Conservation (phyloP, 2,797 vertebrate genomes). For the Coregonus suidteri region DNA sequence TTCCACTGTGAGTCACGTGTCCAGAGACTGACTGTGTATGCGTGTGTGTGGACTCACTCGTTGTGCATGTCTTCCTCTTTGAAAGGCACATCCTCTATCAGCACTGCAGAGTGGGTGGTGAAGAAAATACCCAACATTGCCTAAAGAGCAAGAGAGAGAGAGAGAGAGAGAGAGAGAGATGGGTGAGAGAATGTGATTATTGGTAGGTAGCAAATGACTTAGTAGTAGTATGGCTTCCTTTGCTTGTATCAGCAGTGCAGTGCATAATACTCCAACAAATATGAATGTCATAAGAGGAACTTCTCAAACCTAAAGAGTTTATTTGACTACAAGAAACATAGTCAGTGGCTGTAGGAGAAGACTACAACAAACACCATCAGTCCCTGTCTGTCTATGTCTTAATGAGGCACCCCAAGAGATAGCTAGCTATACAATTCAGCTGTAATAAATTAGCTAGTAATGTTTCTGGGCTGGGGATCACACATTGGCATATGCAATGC, state of each 20-base stretch:
- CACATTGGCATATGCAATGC: no score
- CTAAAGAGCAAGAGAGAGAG: conserved; percentile 49
- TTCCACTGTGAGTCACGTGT: background rate
- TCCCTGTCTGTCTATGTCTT: no score
- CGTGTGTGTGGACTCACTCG: conserved; percentile 59
- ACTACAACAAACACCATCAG: no score
- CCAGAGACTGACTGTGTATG: no score
- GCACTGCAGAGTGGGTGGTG: conserved; percentile 79
- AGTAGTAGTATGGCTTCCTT: no score
- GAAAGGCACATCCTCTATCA: conserved; percentile 83
- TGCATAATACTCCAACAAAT: background rate
- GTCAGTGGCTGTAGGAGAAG: background rate
- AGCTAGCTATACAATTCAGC: no score
- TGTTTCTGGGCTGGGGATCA: no score
- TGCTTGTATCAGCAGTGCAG: background rate
- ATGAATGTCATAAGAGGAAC: background rate
- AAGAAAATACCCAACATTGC: conserved; percentile 85
- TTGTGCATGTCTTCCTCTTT: conserved; percentile 64
- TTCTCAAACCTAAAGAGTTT: background rate
- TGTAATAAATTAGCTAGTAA: no score
- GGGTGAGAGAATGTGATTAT: background rate
- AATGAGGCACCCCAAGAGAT: no score
- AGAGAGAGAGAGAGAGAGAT: background rate
- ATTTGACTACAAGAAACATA: background rate
- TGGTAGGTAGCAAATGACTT: background rate